phyloP scores from a whole-genome alignment of 1,140 invertebrate genomes.

The Fopius arisanus region DNA sequence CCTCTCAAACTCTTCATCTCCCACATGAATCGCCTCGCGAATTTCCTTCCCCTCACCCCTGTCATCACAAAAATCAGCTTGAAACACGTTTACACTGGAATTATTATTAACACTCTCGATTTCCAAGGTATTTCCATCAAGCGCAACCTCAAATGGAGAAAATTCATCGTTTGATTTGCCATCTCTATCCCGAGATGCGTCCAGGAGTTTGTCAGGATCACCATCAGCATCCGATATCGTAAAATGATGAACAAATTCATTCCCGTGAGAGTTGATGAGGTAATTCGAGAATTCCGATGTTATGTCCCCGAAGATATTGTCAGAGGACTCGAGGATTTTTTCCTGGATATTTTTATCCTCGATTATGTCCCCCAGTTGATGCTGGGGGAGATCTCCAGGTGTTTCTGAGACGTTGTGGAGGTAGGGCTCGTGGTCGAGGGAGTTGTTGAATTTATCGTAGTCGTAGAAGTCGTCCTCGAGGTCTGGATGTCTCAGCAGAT shows the following conservation, averaged over 20 bases:
- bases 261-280: slow-evolving; percentile 30
- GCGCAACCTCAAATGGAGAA: neutral
- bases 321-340: neutral
- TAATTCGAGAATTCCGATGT: slow-evolving; percentile 33
- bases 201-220: slow-evolving; percentile 17
- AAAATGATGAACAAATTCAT: slow-evolving; percentile 39
- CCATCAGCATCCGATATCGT: slow-evolving; percentile 37
- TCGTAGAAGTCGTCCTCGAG: slow-evolving; percentile 62
- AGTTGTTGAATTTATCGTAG: slow-evolving; percentile 54
- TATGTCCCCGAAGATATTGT: slow-evolving; percentile 21
- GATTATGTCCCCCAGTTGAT: neutral
- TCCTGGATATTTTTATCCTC: neutral
- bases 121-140: neutral
- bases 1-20: neutral
- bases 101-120: neutral
- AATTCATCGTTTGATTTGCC: neutral
- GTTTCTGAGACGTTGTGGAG: neutral
- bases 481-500: slow-evolving; percentile 31
- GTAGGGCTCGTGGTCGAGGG: slow-evolving; percentile 35
- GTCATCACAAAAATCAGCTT: neutral
- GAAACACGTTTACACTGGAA: neutral
- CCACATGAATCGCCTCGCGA: neutral
- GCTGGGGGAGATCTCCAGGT: neutral
- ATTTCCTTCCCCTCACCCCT: neutral
- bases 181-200: neutral